Percentiles rank a stretch among this genome's conserved stretches.
These are phyloP conservation scores for Chloroceryle aenea DNA, from an alignment of 2,113 vertebrate species.

Conservation along the genomic window DNA sequence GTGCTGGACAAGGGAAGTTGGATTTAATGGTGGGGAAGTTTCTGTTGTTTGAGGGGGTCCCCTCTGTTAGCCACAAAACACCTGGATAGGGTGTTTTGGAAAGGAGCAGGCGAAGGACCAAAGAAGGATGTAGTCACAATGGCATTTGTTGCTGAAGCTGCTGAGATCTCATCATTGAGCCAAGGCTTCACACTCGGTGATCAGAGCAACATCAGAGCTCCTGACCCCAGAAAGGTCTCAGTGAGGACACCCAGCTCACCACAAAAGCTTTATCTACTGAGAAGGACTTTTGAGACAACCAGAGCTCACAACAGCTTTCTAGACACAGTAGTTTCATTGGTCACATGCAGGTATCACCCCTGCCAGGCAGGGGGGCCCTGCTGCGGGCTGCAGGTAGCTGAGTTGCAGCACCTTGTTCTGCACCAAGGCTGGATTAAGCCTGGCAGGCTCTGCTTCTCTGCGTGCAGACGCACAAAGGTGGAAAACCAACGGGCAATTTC, in stretches of 20 bases:
- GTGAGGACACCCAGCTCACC: background rate
- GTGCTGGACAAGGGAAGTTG: background rate
- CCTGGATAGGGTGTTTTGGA: background rate
- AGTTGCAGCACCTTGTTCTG: background rate
- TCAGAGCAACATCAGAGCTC: background rate
- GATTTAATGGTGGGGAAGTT: background rate
- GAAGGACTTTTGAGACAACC: background rate
- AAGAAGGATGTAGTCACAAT: background rate
- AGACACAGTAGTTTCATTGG: background rate
- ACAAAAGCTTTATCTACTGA: background rate
- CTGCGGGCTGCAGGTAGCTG: background rate
- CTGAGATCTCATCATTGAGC: background rate
- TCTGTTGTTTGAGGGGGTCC: background rate
- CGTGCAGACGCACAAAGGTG: background rate
- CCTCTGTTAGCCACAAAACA: fast-evolving
- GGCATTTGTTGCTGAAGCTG: background rate
- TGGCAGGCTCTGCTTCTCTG: background rate
- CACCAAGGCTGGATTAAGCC: background rate
- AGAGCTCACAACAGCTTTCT: background rate
- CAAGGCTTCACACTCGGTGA: fast-evolving
- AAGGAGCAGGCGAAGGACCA: background rate
- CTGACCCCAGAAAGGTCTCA: background rate
- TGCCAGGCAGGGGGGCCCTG: background rate
- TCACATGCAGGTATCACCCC: background rate
- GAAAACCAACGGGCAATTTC: background rate